Percentiles rank a stretch among this genome's conserved stretches.
These are phyloP conservation scores for Geococcyx californianus DNA, from an alignment of 2,113 vertebrate genomes.

Conservation along the genomic window DNA sequence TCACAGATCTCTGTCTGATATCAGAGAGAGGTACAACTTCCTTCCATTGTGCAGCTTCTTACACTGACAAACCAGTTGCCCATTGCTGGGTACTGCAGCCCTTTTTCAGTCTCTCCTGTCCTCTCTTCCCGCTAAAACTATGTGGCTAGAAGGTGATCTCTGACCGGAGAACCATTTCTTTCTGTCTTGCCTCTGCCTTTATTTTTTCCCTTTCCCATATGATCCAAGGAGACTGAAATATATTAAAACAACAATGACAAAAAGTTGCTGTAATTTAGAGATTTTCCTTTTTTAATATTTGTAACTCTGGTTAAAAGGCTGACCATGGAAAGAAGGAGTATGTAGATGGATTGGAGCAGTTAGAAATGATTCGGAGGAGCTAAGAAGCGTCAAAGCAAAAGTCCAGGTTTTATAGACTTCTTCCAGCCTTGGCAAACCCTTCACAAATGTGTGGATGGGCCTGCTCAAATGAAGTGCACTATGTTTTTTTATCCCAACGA, in stretches of 20 bases:
- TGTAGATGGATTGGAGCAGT: neutral
- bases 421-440: neutral
- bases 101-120: neutral
- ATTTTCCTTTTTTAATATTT: neutral
- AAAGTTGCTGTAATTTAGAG: neutral
- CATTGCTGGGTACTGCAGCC: neutral
- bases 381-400: neutral
- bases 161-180: neutral
- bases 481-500: neutral
- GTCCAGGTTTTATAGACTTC: neutral
- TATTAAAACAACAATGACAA: neutral
- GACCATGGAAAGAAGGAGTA: neutral
- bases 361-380: neutral
- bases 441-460: neutral
- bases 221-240: neutral
- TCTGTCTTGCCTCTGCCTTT: neutral
- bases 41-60: neutral
- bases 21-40: neutral
- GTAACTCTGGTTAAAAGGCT: neutral
- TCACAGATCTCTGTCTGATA: neutral
- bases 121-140: neutral
- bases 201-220: neutral
- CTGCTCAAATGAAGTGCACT: neutral
- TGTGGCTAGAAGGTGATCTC: neutral
- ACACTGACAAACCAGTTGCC: neutral